These are phyloP conservation scores for Podocnemis expansa DNA, from an alignment of 2,113 vertebrate species.

Conservation along the genomic window DNA sequence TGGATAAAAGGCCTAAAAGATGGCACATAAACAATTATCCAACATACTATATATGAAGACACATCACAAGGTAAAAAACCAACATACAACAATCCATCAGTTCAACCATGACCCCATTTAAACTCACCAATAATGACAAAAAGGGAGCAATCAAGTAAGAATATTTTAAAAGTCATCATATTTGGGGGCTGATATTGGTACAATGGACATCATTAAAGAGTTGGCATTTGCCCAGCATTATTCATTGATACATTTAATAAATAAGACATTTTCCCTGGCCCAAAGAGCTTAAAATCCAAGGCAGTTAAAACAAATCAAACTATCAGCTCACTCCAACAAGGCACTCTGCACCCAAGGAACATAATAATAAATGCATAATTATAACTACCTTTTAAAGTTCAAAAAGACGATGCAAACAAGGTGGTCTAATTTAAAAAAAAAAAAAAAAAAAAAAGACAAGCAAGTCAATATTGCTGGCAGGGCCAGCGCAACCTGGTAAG, in stretches of 20 bases:
- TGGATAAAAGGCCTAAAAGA: neutral
- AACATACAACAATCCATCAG: neutral
- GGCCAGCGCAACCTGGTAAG: too few relatives aligned
- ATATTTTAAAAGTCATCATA: too few relatives aligned
- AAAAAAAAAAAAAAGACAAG: neutral
- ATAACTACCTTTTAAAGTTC: neutral
- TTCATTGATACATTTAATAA: neutral
- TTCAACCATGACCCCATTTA: neutral
- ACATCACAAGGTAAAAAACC: neutral
- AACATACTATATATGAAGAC: neutral
- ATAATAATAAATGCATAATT: conserved; percentile 5
- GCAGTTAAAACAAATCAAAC: neutral
- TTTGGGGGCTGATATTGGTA: neutral
- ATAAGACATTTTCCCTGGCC: neutral
- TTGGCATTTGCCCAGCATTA: neutral
- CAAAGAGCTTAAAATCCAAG: neutral
- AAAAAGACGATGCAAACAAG: neutral
- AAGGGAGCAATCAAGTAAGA: neutral
- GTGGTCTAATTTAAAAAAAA: neutral
- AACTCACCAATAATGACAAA: neutral
- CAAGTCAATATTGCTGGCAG: too few relatives aligned
- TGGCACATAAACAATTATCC: neutral
- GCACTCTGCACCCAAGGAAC: neutral
- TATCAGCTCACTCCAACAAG: neutral
- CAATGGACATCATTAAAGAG: neutral